Conservation (phyloP, 2,797 vertebrate species). For the Fratercula arctica region DNA sequence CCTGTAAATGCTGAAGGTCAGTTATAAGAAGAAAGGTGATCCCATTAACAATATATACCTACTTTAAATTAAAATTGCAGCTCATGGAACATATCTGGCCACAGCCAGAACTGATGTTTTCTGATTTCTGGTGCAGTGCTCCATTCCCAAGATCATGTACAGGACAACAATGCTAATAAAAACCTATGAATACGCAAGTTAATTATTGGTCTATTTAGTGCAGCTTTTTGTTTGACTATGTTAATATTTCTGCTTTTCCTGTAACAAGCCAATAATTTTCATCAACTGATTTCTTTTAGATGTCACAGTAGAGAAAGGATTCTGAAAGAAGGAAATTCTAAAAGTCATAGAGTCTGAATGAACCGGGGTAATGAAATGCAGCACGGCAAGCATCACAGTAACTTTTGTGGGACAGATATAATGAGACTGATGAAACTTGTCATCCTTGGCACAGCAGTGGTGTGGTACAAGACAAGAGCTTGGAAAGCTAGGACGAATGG, state of each 20-base stretch:
- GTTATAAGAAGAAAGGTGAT: background rate
- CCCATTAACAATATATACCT: background rate
- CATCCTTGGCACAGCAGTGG: background rate
- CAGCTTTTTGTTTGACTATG: background rate
- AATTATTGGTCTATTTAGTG: background rate
- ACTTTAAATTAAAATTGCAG: background rate
- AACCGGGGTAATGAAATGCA: background rate
- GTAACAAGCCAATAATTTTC: background rate
- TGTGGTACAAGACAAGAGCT: background rate
- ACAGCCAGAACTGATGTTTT: background rate
- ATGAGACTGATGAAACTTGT: background rate
- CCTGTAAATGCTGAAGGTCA: background rate
- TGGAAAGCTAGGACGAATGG: background rate
- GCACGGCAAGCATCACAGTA: background rate
- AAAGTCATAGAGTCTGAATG: background rate
- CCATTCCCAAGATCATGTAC: background rate
- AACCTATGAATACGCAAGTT: background rate
- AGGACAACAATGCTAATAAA: background rate
- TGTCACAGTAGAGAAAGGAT: background rate
- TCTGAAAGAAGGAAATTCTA: background rate
- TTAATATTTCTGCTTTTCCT: background rate
- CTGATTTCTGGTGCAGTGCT: background rate
- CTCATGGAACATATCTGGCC: background rate
- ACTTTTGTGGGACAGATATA: background rate
- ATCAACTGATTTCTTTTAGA: background rate